These are phyloP conservation scores for Protodeltote pygarga DNA, from an alignment of 2,888 invertebrate genomes.

Conservation along the genomic window DNA sequence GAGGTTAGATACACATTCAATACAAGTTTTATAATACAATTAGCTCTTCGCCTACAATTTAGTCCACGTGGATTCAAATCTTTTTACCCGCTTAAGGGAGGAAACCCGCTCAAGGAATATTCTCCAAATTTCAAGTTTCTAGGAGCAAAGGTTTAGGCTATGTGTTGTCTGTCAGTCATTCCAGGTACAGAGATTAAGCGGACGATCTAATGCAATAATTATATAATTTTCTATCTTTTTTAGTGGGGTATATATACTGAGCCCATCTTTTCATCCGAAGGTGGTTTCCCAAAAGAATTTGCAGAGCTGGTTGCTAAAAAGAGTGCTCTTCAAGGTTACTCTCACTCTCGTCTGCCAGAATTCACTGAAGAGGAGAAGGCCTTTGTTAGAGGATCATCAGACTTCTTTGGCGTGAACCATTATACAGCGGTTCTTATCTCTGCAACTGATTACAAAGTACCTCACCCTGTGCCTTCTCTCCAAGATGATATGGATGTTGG, in stretches of 20 bases:
- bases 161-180: too few relatives aligned
- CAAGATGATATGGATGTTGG: slow-evolving; percentile 58
- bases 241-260: slow-evolving; percentile 80
- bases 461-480: slow-evolving; percentile 54
- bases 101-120: too few relatives aligned
- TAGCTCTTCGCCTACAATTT: too few relatives aligned
- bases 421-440: slow-evolving; percentile 84
- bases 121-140: too few relatives aligned
- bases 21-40: too few relatives aligned
- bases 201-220: too few relatives aligned
- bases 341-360: slow-evolving; percentile 72
- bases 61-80: too few relatives aligned
- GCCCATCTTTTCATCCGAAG: slow-evolving; percentile 79
- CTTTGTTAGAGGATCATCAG: slow-evolving; percentile 61
- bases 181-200: too few relatives aligned
- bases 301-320: slow-evolving; percentile 72
- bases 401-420: slow-evolving; percentile 88
- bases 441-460: slow-evolving; percentile 49
- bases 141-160: too few relatives aligned
- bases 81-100: too few relatives aligned
- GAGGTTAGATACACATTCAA: slow-evolving; percentile 44
- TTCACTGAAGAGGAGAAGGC: slow-evolving; percentile 70
- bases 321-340: slow-evolving; percentile 72
- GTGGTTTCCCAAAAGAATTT: slow-evolving; percentile 84
- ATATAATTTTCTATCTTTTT: background rate